These are phyloP conservation scores for Chouioia cunea DNA, from an alignment of 2,888 invertebrate genomes.

Conservation along the genomic window DNA sequence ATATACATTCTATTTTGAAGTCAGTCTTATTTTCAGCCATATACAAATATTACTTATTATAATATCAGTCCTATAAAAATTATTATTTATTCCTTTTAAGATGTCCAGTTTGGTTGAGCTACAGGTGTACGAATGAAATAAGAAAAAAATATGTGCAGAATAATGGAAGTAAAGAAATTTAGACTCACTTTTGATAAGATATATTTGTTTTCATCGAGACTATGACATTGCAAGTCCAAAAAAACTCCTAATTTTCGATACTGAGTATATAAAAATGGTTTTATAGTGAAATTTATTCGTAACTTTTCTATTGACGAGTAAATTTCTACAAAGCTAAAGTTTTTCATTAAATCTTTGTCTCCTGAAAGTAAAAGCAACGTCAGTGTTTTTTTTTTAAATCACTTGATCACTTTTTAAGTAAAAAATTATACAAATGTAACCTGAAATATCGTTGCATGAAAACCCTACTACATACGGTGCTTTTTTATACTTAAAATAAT, in stretches of 20 bases:
- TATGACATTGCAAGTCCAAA: constrained; percentile 55
- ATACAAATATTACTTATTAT: too few relatives aligned
- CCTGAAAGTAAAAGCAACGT: constrained; percentile 41
- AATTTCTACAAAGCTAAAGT: constrained; percentile 52
- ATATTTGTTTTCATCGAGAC: constrained; percentile 36
- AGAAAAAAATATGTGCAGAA: background rate
- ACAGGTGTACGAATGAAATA: too few relatives aligned
- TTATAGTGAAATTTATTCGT: constrained; percentile 45
- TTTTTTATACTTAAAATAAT: constrained; percentile 53
- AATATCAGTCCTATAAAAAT: too few relatives aligned
- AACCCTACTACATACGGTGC: constrained; percentile 54
- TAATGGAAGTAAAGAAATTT: background rate
- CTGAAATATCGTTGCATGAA: constrained; percentile 51
- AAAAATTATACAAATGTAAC: constrained; percentile 40
- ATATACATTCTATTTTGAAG: too few relatives aligned
- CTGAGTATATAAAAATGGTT: constrained; percentile 49
- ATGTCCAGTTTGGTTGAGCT: too few relatives aligned
- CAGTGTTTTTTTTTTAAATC: background rate
- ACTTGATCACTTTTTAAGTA: background rate
- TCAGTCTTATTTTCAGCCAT: too few relatives aligned
- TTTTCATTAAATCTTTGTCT: constrained; percentile 52
- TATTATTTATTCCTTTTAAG: too few relatives aligned
- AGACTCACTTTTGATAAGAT: constrained; percentile 44
- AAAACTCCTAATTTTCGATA: constrained; percentile 54
- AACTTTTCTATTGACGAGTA: constrained; percentile 51